Evolutionary conservation across 2,888 invertebrate species (phyloP), one percentile per base, ranked within the genome.

Genomic region (Aphodius sticticus): DNA sequence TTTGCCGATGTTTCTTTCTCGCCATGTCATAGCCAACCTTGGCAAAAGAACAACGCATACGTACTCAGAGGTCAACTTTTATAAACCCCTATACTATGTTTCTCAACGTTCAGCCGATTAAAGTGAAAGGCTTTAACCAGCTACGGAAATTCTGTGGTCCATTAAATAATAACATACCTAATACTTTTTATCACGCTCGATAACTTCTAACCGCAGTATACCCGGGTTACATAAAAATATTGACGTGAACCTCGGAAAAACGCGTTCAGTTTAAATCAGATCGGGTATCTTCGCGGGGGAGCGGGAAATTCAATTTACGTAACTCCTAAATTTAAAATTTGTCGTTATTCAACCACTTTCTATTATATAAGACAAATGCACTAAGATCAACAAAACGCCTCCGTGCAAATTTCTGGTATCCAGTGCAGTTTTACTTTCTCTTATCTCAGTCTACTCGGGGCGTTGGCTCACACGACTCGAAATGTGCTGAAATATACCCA

Each of bases 81-180:
- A 53, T 9, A 53, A 53, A 53, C 53, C 53, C 53, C 12, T 53
- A 53, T 53, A 9, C 9, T 9, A 5, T 53, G 53, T 53, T 53
- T 53, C 53, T 53, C 9, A 53, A 53, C 53, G 53, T 53, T 53
- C 53, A 9, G 12, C 7, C 53, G 12, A 53, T 53, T 53, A 53
- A 53, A 53, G 53, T 53, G 53, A 53, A 53, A 53, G 53, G 53
- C 53, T 53, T 53, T 53, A 53, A 53, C 53, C 53, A 53, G 53
- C 9, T 53, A 53, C 53, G 53, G 53, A 53, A 53, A 53, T 53
- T 53, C 53, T 53, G 53, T 53, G 53, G 53, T 53, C 53, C 53
- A 53, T 53, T 53, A 53, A 53, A 53, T 53, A 53, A 53, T 53
- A 53, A 53, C 53, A 12, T 53, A 53, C 53, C 53, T 9, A 7